Evolutionary conservation across 1,140 invertebrate species (phyloP), one percentile per base, ranked within the genome.

Genomic region (Drosophila equinoxialis): DNA sequence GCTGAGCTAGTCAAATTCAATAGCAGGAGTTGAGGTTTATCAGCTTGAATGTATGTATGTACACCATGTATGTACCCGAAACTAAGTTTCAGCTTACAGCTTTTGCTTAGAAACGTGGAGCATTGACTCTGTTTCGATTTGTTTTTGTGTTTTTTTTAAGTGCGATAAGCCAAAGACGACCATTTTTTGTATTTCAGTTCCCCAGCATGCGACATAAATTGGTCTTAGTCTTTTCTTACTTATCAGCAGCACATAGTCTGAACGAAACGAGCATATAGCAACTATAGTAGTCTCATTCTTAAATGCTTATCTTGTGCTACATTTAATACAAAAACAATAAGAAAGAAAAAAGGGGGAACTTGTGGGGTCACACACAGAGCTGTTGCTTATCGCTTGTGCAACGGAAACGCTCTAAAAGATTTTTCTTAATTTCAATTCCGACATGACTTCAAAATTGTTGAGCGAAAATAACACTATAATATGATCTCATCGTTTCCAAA

Each of bases 11-110:
- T 70, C 48, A 57, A 65, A 65, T 74, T 70, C 26, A 62, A 74
- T 71, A 51, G 70, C 77, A 79, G 71, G 68, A 86, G 82, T 82
- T 85, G 51, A 42, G 80, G 80, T 80, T 87, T 87, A 87, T 87
- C 83, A 89, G 77, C 70, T 42, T 45, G 57, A 65, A 33, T 11
- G 48, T 39, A 17, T 2, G 1, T 76, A 65, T 7, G 61, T 41
- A 58, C 33, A 51, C 60, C 57, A 66, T 57, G 48, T 59, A 60
- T 63, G 37, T 51, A 42, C 73, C 65, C 69, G 10, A 77, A 77
- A 75, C 57, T 39, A 58, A 71, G 69, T 79, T 72, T 87, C 83
- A 59, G 73, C 30, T 89, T 79, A 74, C 83, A 87, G 69, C 59
- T 51, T 57, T 74, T 73, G 69, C 76, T 83, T 83, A 86, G 83